Evolutionary conservation across 2,113 vertebrate genomes (phyloP).

Genomic region (Prionailurus bengalensis): DNA sequence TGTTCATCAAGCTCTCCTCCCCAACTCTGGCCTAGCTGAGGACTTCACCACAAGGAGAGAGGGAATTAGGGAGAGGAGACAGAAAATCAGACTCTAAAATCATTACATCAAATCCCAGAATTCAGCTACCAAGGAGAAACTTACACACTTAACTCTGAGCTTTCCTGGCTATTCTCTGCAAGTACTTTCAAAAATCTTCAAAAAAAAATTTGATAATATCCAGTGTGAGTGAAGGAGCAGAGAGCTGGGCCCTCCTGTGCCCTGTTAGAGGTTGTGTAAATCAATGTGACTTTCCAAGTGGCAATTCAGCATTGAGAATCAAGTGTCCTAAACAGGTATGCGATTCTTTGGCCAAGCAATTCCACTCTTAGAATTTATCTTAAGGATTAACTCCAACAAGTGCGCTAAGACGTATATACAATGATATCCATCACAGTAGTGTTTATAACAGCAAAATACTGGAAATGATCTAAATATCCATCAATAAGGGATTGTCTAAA

Average conservation of each 20-base stretch:
- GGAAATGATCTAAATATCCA: constrained; percentile 64
- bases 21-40: neutral
- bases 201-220: neutral
- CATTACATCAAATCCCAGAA: neutral
- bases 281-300: neutral
- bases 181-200: neutral
- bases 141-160: neutral
- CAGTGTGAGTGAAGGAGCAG: neutral
- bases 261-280: neutral
- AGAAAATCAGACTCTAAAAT: neutral
- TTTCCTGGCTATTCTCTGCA: neutral
- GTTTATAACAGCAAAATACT: constrained; percentile 73
- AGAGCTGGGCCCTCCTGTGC: neutral
- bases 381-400: constrained; percentile 58
- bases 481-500: constrained; percentile 72
- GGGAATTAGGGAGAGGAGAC: neutral
- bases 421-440: constrained; percentile 62
- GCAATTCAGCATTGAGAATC: neutral
- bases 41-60: neutral
- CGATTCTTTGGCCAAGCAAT: neutral
- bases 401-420: constrained; percentile 63
- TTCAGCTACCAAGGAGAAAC: neutral
- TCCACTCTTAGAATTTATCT: constrained; percentile 52
- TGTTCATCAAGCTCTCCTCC: neutral
- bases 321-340: neutral